Evolutionary conservation across 2,797 vertebrate species (phyloP), one percentile per base, ranked within the genome.

Genomic region (Peromyscus nudipes): DNA sequence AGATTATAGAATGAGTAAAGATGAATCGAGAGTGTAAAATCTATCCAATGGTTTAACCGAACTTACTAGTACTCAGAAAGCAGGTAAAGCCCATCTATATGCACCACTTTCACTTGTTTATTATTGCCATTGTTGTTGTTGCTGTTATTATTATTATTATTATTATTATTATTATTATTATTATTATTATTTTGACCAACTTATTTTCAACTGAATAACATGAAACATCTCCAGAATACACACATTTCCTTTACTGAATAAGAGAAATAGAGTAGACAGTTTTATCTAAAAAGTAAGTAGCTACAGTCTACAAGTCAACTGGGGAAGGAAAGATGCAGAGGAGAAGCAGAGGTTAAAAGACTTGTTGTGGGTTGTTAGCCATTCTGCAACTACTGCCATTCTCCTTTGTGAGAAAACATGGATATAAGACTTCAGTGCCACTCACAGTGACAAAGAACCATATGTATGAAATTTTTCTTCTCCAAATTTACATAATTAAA

Each of bases 251-350:
- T 92, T 60, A 90, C 80, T 82, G 43, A 77, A 85, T 14, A 17
- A 29, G 37, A 0, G 0, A 76, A 89, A 7, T 52, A 87, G 93
- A 92, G 64, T n/a, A 49, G 98, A 82, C 12, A 40, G 91, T 88
- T 96, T 4, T 34, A 97, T 84, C 43, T 92, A 92, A 40, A 98
- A 96, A 3, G 1, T 65, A 82, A 95, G 71, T 90, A 3, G 71
- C 29, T 43, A 34, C 25, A 79, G 34, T 77, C 71, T 91, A 69
- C 23, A 95, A 57, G 76, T 89, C 49, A 84, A 0, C 31, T 25
- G 55, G 46, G 55, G n/a, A 88, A 90, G 52, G 23, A 69, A 73
- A 40, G 19, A 73, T 25, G 14, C 87, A 8, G 31, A 11, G 5
- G 6, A 43, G 27, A 31, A 27, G 40, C 6, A 25, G 62, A 60